Evolutionary conservation across 2,797 vertebrate genomes (phyloP), one percentile per base, ranked within the genome.

Genomic region (Chiroxiphia lanceolata): DNA sequence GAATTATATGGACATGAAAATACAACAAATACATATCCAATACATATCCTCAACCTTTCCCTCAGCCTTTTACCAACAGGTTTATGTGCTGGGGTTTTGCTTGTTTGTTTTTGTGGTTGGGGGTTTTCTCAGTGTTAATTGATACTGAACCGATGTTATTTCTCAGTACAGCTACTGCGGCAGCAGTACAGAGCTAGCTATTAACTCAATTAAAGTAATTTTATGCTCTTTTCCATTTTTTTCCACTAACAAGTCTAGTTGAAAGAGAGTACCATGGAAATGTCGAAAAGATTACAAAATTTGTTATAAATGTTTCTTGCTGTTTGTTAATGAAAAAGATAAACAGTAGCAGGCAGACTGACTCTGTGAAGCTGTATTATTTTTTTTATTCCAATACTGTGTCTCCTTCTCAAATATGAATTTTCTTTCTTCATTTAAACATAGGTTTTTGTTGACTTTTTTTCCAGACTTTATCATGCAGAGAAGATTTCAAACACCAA

Each of bases 401-500:
- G 3, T 51, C 34, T 72, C 50, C 33, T 74, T 78, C 44, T 86
- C 44, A 81, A 82, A 87, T 60, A 65, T 0, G 0, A 15, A 31
- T 83, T 77, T 90, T 34, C 33, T 65, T 83, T 21, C 61, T 94
- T 81, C 40, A 42, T 89, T 87, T 83, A 87, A 80, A 64, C 38
- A 34, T 64, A 61, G 11, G 3, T 6, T 57, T 84, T 89, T 93
- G 2, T 60, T 57, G 71, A 8, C 29, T 64, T 82, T 95, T 93
- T 97, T 98, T 96, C 21, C 94, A 99, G 99, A 97, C 99, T 99
- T 98, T 99, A 99, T 95, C 98, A 99, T 47, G 99, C 98, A 4
- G 99, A 99, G 98, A 99, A 99, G 97, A 98, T 99, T 96, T 98
- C 99, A 92, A 99, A 99, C 95, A 99, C 99, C 91, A 99, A 99